Evolutionary conservation across 2,797 vertebrate species (phyloP).

Genomic region (Manis javanica): DNA sequence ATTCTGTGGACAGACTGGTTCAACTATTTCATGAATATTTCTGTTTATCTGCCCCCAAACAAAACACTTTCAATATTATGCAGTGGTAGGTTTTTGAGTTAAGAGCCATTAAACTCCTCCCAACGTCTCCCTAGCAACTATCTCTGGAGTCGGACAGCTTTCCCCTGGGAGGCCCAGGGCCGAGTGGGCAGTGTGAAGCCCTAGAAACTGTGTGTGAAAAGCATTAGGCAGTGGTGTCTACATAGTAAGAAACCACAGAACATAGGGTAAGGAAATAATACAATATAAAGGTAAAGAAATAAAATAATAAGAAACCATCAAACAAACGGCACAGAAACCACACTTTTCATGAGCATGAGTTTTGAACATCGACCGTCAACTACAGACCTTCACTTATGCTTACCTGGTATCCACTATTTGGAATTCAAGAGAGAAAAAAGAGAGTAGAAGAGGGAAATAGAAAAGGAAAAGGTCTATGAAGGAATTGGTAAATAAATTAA

Average conservation of each 20-base stretch:
- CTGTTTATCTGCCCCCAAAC: neutral
- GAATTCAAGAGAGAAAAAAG: neutral
- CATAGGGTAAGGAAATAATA: neutral
- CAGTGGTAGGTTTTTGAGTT: neutral
- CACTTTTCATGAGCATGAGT: neutral
- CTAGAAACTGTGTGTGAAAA: neutral
- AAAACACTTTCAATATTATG: neutral
- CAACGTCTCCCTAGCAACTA: neutral
- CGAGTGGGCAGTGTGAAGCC: neutral
- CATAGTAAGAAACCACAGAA: neutral
- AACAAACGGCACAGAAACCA: neutral
- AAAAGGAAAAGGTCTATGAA: neutral
- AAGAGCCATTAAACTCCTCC: neutral
- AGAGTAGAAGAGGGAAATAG: neutral
- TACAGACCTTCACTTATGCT: neutral
- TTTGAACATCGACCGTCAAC: neutral
- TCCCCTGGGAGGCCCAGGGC: neutral
- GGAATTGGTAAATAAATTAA: neutral
- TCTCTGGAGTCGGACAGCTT: neutral
- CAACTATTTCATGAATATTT: neutral
- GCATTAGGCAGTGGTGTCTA: neutral
- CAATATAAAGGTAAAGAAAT: too few relatives aligned
- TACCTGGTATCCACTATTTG: neutral
- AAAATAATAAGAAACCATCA: neutral
- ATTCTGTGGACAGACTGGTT: conserved; percentile 8